These are phyloP conservation scores for Tetragnatha versicolor DNA, from an alignment of 1,140 invertebrate species.

Conservation along the genomic window DNA sequence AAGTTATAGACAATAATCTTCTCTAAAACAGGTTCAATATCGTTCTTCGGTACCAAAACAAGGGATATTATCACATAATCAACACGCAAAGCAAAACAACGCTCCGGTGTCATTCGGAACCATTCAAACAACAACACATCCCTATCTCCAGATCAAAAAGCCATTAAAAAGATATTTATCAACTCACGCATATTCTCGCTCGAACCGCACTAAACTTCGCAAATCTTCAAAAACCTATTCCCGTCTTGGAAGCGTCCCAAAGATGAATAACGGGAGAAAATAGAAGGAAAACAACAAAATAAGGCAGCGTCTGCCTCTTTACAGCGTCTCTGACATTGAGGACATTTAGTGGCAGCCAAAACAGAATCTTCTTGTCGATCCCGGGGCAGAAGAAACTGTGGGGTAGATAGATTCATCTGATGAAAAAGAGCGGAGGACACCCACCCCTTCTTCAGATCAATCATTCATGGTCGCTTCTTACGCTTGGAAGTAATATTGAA, in stretches of 20 bases:
- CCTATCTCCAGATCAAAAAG: neutral
- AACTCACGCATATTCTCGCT: neutral
- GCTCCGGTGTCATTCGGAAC: neutral
- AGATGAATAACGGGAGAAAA: too few relatives aligned
- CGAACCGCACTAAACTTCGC: neutral
- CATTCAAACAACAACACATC: neutral
- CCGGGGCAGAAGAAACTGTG: neutral
- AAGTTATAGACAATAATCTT: too few relatives aligned
- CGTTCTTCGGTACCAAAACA: too few relatives aligned
- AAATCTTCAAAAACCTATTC: too few relatives aligned
- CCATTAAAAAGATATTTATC: constrained; percentile 14
- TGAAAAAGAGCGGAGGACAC: too few relatives aligned
- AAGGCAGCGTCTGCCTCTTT: neutral
- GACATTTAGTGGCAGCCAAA: neutral
- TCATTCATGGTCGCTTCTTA: neutral
- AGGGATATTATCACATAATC: too few relatives aligned
- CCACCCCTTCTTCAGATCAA: neutral
- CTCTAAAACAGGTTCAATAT: too few relatives aligned
- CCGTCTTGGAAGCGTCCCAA: too few relatives aligned
- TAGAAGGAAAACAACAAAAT: neutral
- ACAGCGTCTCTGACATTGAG: neutral
- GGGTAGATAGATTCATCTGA: too few relatives aligned
- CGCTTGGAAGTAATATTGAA: neutral
- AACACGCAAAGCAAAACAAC: too few relatives aligned
- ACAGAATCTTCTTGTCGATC: constrained; percentile 16